Base-by-base conservation (phyloP, 1,140 invertebrate species). In the Yoshiicerus persimilis region DNA sequence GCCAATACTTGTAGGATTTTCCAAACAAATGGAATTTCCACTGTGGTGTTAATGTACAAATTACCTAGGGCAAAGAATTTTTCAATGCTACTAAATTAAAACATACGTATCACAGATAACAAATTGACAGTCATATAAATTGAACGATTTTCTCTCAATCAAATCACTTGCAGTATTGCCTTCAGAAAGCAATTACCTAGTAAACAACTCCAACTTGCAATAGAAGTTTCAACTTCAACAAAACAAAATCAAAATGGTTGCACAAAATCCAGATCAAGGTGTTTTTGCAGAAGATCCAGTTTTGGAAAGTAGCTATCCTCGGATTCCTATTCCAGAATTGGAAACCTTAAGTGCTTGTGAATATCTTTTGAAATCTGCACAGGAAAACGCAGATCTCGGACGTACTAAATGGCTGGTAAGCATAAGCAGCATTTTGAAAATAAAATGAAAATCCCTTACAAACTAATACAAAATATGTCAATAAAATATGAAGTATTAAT, bases 351-450 rank as follows among this genome's bases (percentile, higher is more conserved):
- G 89, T 86, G 88, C 86, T 25, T 87, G 80, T 39, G 86, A 91
- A 64, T 88, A 87, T 32, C 23, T 91, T 16, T 36, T 91, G 9
- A 84, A 89, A 3, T 32, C 70, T 36, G 89, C 89, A 4, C 5
- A 90, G 38, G 75, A 89, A 32, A 88, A 91, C 30, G 66, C 85
- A 0, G 27, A 87, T 20, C 38, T 80, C 1, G 89, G 89, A 80
- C 77, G 70, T 25, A 89, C 77, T 1, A 89, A 88, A 25, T 91
- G 90, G 90, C 41, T 91, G 84, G 90, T 91, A 90, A 91, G 87
- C 80, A 75, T 66, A 41, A 8, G 39, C 39, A 8, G 6, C 6
- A 41, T 8, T 41, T 13, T 8, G 39, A 8, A 39, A 20, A 80
- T 34, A 25, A 16, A 83, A 47, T 27, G 36, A 85, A 39, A 47